Base-by-base conservation (phyloP, 2,888 invertebrate genomes). In the Tolmerus cingulatus region DNA sequence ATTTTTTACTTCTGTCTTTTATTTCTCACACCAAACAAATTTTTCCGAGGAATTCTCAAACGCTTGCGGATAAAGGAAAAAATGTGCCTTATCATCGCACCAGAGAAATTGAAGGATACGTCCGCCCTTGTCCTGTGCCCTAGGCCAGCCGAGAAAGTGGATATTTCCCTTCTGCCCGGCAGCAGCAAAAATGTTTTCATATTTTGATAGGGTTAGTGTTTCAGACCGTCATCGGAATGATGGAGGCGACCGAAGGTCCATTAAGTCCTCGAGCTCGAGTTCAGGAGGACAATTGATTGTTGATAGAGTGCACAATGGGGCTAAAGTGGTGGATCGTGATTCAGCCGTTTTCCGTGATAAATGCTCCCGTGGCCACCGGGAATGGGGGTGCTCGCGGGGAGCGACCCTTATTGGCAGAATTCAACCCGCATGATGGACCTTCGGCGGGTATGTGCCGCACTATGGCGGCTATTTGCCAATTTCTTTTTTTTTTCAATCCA, bases 261-360 rank as follows among this genome's bases (percentile, higher is more conserved):
- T 86, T 86, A 86, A 86, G 74, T 86, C 46, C 66, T 84, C 46
- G 74, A 76, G 43, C 74, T 46, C 23, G 27, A 86, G 77, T 77
- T 77, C 86, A 77, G 40, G 77, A 77, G 86, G 77, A 86, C 86
- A 86, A 86, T 86, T 86, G 86, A 86, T 86, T 86, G 77, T 77
- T 86, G 77, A 86, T 86, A 77, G 86, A 74, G 74, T 86, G 51
- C 34, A 86, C 82, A 82, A 82, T 30, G 57, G 66, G 66, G 66
- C 30, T 66, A 66, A 82, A 82, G 82, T 82, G 82, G 51, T 82
- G 51, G 30, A 86, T 76, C 86, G 86, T 77, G 77, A 86, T 74
- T 55, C 77, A 51, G 86, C 74, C 34, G 55, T 0, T 77, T 51
- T 66, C 19, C 19, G 27, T 66, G 66, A 66, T 66, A 66, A 66